Base-by-base conservation (phyloP, 2,113 vertebrate genomes). In the Dermatemys mawii region DNA sequence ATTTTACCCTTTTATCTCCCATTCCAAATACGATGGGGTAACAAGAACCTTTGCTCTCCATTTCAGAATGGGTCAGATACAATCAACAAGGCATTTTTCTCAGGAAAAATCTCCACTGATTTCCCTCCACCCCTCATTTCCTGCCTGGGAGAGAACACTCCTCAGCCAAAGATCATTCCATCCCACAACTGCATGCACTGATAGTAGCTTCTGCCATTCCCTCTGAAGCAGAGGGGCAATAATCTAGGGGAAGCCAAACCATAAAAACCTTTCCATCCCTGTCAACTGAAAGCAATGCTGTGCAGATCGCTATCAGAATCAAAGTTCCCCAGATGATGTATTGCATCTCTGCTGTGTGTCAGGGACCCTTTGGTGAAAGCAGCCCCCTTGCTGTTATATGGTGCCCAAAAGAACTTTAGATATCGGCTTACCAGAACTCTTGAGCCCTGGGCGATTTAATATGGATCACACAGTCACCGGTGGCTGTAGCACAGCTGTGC, bases 291-390 rank as follows among this genome's bases (percentile, higher is more conserved):
- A 90, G 55, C 51, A 2, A 60, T 19, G 32, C 46, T 13, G 51
- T 1, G 90, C 79, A 88, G 83, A 97, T 95, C 51, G 0, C 89
- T 96, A 96, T 97, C 97, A 1, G 92, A 97, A 97, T 97, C 97
- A 97, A 98, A 98, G 97, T 76, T 11, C 3, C 84, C 46, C 83
- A 2, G 24, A 94, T 96, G 94, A 97, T 83, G 87, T 95, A 38
- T 90, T 88, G 50, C 9, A 78, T 81, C 63, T 51, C 32, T 82
- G 50, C 12, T 86, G 55, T 24, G 83, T 7, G 63, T 70, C 94
- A 53, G 83, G 89, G 93, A 83, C 29, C 89, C 95, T 96, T 94
- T 55, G 95, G 91, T 96, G 92, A 11, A 2, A 90, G 91, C 57
- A 87, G 91, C 88, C 96, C 96, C 96, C 90, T 95, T 0, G 87